These are phyloP conservation scores for Speoplatyrhinus poulsoni DNA, from an alignment of 2,113 vertebrate genomes.

Conservation along the genomic window DNA sequence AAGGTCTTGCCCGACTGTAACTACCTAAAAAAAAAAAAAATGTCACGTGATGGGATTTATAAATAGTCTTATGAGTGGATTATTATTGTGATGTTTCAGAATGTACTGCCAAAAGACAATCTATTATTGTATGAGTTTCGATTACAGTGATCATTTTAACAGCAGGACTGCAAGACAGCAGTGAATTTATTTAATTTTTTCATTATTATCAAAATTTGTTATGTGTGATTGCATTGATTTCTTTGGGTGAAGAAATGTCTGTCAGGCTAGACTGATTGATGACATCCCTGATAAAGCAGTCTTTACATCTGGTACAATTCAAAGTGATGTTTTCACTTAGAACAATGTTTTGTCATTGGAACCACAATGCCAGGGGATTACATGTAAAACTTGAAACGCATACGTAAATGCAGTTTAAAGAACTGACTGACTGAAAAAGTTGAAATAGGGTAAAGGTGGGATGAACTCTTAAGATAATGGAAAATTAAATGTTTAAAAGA, in stretches of 20 bases:
- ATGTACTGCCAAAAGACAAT: neutral
- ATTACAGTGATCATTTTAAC: too few species aligned
- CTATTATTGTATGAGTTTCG: too few species aligned
- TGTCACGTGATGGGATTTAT: neutral
- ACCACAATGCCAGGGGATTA: neutral
- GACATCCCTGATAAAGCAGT: neutral
- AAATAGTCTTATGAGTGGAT: neutral
- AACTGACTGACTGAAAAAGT: constrained; percentile 13
- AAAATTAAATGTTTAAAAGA: too few species aligned
- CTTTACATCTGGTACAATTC: neutral
- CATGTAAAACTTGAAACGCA: constrained; percentile 16
- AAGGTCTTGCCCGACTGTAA: neutral
- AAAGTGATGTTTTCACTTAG: constrained; percentile 16
- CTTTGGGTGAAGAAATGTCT: constrained; percentile 26
- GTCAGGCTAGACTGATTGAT: constrained; percentile 6
- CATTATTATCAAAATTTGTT: neutral
- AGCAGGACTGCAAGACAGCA: neutral
- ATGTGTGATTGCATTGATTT: constrained; percentile 7
- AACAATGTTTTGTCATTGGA: constrained; percentile 18
- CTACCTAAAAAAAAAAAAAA: neutral
- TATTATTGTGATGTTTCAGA: neutral
- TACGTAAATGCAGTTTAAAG: constrained; percentile 19
- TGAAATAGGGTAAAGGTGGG: constrained; percentile 33
- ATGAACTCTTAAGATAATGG: neutral
- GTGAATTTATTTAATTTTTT: neutral